These are phyloP conservation scores for Parus major DNA, from an alignment of 2,113 vertebrate species.

Conservation along the genomic window DNA sequence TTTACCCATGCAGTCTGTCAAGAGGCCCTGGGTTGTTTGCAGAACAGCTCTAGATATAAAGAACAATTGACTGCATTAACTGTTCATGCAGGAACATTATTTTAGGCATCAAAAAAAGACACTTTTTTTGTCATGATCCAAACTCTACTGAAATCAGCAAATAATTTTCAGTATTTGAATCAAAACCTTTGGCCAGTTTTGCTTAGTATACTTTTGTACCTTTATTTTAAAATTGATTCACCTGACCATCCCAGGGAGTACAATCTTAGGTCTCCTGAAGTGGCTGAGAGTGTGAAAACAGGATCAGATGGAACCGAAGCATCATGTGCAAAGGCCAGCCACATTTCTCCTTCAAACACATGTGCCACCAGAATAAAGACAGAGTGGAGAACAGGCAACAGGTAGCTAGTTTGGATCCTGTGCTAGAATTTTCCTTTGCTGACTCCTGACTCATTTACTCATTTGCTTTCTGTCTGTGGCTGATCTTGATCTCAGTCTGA, in stretches of 20 bases:
- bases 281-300: not conserved
- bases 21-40: conserved; percentile 47
- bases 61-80: not conserved
- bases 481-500: not conserved
- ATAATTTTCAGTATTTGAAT: not conserved
- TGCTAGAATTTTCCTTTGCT: not conserved
- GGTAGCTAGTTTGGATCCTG: not conserved
- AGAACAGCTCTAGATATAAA: not conserved
- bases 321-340: not conserved
- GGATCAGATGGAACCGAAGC: not conserved
- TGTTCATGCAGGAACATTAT: not conserved
- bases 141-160: not conserved
- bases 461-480: not conserved
- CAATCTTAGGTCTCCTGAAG: not conserved
- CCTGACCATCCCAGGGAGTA: not conserved
- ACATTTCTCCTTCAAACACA: not conserved
- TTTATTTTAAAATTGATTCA: not conserved
- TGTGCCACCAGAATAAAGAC: rapidly evolving
- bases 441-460: not conserved
- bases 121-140: not conserved
- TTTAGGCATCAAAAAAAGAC: not conserved
- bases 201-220: not conserved
- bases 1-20: conserved; percentile 67
- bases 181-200: not conserved
- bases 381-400: not conserved